Evolutionary conservation across 2,888 invertebrate species (phyloP).

Genomic region (Eugnorisma glareosa): DNA sequence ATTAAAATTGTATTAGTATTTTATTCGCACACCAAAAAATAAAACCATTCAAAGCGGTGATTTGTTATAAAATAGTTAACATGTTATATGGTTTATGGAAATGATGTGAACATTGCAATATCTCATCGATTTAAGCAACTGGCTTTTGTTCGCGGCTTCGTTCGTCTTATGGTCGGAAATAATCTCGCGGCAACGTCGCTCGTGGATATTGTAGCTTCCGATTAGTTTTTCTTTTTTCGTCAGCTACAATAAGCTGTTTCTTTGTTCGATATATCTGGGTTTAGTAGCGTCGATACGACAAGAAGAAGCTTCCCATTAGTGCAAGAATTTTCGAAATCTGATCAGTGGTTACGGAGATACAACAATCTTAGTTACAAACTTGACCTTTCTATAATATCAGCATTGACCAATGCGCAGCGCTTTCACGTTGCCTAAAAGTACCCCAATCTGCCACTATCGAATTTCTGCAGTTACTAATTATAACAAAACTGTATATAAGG

Average conservation of each 20-base stretch:
- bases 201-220: not conserved
- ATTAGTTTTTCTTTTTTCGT: not conserved
- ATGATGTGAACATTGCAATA: slow-evolving; percentile 10
- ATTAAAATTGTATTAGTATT: not conserved
- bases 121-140: not conserved
- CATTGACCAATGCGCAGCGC: not conserved
- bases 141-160: not conserved
- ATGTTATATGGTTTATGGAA: slow-evolving; percentile 25
- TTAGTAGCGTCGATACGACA: no score
- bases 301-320: not conserved
- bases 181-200: not conserved
- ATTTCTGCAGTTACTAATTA: not conserved
- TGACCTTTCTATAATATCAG: not conserved
- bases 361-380: no score
- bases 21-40: slow-evolving; percentile 35
- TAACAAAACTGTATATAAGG: no score
- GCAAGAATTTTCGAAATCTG: not conserved
- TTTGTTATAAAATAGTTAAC: not conserved
- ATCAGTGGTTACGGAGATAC: not conserved
- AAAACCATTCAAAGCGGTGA: slow-evolving; percentile 27
- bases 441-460: not conserved
- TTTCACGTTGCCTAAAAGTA: not conserved
- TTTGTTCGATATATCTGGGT: no score
- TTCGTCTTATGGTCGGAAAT: not conserved
- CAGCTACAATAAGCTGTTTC: no score